phyloP scores from a whole-genome alignment of 2,113 vertebrate genomes.

The Caracal caracal region DNA sequence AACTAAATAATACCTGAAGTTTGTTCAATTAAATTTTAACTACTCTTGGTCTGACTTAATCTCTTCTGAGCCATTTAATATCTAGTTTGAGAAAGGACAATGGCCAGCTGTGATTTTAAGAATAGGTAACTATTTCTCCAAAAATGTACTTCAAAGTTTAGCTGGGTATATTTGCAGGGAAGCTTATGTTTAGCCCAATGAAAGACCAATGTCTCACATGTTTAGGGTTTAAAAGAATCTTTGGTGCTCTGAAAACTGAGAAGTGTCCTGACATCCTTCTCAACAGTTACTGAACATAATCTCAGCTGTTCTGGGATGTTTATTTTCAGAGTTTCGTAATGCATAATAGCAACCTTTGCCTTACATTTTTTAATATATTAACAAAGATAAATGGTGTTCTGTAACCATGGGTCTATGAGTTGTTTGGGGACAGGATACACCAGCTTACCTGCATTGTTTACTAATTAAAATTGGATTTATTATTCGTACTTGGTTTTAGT shows the following conservation, averaged over 20 bases:
- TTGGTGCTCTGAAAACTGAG: background rate
- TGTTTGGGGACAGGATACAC: background rate
- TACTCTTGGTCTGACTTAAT: background rate
- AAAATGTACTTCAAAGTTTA: conserved; percentile 32
- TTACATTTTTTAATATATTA: background rate
- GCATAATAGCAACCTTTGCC: background rate
- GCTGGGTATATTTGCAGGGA: background rate
- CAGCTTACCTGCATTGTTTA: background rate
- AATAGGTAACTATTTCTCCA: background rate
- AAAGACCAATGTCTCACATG: background rate
- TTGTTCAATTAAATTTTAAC: background rate
- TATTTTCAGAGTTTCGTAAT: background rate
- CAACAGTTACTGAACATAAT: background rate
- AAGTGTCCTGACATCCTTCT: background rate
- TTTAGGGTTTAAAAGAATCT: background rate
- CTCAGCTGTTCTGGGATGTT: background rate
- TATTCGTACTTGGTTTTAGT: background rate
- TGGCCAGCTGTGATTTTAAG: background rate
- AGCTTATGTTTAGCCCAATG: background rate
- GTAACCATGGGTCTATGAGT: background rate
- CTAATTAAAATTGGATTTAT: background rate
- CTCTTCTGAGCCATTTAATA: background rate
- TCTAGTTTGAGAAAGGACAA: background rate
- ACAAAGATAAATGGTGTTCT: background rate
- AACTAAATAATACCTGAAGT: background rate